Evolutionary conservation across 2,888 invertebrate species (phyloP), one percentile per base, ranked within the genome.

Genomic region (Lasioglossum calceatum): DNA sequence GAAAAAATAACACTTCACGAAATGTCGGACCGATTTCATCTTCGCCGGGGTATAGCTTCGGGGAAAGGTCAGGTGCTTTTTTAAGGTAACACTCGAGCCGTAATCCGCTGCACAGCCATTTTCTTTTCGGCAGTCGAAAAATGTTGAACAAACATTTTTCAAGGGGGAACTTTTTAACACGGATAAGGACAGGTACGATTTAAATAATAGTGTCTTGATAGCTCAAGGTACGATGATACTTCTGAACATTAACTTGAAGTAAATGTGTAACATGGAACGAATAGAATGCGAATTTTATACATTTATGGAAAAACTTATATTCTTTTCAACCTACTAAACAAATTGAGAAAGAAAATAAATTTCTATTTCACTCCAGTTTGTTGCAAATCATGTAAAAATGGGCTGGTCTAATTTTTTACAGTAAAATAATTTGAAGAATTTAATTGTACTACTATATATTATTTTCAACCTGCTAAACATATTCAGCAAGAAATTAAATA

Each of bases 1-100:
- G 81, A 61, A 88, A 89, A 89, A 89, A 89, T 85, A 89, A 90
- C 90, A 90, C 79, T 88, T 89, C 88, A 77, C 79, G 86, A 87
- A 86, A 87, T 82, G 86, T 89, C 88, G 82, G 89, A 32, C 82
- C 89, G 90, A 89, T 89, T 89, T 90, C 90, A 89, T 89, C 88
- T 85, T 86, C 58, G 67, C 79, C 79, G 72, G 78, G 47, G 50
- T 76, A 76, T 73, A 79, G 84, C 84, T 72, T 64, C 78, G 64
- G 81, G 84, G 89, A 83, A 83, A 88, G 89, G 85, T 89, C 86
- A 85, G 90, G 81, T 88, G 82, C 81, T 83, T 88, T 71, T 90
- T 89, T 81, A 88, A 90, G 90, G 88, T 79, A 88, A 82, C 89
- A 90, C 89, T 89, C 81, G 71, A 85, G 67, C 75, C 64, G 39